Percentiles rank a stretch among this genome's conserved stretches.
These are phyloP conservation scores for Hybos culiciformis DNA, from an alignment of 2,888 invertebrate species.

Conservation along the genomic window DNA sequence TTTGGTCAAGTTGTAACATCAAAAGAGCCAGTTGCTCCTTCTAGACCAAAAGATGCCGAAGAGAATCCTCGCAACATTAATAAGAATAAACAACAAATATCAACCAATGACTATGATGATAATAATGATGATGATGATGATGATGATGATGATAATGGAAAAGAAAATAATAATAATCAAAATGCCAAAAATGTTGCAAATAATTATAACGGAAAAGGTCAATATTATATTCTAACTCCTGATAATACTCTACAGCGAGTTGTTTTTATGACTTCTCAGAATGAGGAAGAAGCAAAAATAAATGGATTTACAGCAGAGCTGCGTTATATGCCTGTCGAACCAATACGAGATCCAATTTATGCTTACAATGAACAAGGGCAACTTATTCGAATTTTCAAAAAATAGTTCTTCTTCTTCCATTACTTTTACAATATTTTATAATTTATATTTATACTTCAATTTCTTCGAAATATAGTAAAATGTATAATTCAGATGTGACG, in stretches of 20 bases:
- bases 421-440: no score
- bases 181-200: constrained; percentile 3
- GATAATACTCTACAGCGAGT: constrained; percentile 33
- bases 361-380: constrained; percentile 32
- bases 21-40: constrained; percentile 8
- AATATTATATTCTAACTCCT: constrained; percentile 32
- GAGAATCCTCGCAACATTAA: constrained; percentile 3
- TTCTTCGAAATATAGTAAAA: no score
- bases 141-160: constrained; percentile 12
- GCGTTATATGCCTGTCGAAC: constrained; percentile 31
- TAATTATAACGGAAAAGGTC: constrained; percentile 22
- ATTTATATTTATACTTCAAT: no score
- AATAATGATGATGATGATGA: constrained; percentile 7
- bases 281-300: constrained; percentile 21
- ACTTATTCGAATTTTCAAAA: constrained; percentile 28
- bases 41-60: no score
- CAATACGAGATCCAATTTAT: constrained; percentile 33
- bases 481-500: no score
- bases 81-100: constrained; percentile 7
- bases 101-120: background rate
- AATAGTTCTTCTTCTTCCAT: no score
- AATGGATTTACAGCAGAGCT: constrained; percentile 33
- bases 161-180: constrained; percentile 8
- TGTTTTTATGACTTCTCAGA: constrained; percentile 27
- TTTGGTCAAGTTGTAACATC: constrained; percentile 8